Evolutionary conservation across 2,113 vertebrate genomes (phyloP), one percentile per base, ranked within the genome.

Genomic region (Chiloscyllium plagiosum): DNA sequence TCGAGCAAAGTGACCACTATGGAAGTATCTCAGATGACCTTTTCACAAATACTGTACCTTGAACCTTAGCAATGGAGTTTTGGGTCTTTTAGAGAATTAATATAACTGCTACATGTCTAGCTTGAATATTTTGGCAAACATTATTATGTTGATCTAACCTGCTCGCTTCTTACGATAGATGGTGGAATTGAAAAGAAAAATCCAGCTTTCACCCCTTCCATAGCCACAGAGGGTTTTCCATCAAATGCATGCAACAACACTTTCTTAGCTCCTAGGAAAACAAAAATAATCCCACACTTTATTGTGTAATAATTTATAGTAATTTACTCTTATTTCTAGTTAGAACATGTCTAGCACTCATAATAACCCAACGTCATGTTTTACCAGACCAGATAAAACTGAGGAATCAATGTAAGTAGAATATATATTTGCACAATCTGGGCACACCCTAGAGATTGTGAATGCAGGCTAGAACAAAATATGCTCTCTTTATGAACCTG

Each of bases 181-280:
- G 99, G 99, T 89, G 99, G 99, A 95, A 99, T 98, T 26, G 99
- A 99, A 96, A 99, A 99, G 96, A 96, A 99, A 96, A 98, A 99
- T 2, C 99, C 99, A 76, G 99, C 98, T 96, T 97, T 98, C 17
- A 99, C 98, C 52, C 98, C 99, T 96, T 99, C 99, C 99, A 99
- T 98, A 0, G 99, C 99, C 69, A 98, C 98, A 2, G 99, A 98
- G 0, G 98, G 98, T 96, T 98, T 99, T 50, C 99, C 99, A 86
- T 99, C 99, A 97, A 99, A 99, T 0, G 99, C 99, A 89, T 99
- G 99, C 65, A 99, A 98, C 96, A 99, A 97, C 19, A 98, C 99
- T 96, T 97, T 98, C 42, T 98, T 97, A 94, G 98, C 98, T 96
- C 98, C 99, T 99, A 95, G 22, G 85, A 87, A 65, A 0, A 26